These are phyloP conservation scores for Caenorhabditis remanei DNA, from an alignment of 1,140 invertebrate species.

Conservation along the genomic window DNA sequence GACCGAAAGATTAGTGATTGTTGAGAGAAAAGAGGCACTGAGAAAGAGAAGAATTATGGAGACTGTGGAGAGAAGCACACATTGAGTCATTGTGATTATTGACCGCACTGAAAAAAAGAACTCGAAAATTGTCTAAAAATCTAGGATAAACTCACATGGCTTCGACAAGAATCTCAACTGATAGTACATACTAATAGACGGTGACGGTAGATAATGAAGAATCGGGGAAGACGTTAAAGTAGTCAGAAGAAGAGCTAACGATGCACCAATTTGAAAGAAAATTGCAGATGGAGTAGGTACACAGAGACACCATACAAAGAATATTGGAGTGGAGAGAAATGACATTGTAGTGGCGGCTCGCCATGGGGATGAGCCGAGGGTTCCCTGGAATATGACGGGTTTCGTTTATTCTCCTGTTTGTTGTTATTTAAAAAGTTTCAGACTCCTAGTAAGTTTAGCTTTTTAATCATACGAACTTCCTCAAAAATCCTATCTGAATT, in stretches of 20 bases:
- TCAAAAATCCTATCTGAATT: too few relatives aligned
- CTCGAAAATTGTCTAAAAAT: neutral
- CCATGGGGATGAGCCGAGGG: slow-evolving; percentile 58
- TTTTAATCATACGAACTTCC: too few relatives aligned
- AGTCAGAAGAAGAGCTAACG: slow-evolving; percentile 38
- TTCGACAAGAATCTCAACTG: slow-evolving; percentile 40
- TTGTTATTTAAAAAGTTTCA: too few relatives aligned
- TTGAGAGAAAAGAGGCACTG: slow-evolving; percentile 30
- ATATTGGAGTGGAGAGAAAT: slow-evolving; percentile 47
- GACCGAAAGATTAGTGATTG: slow-evolving; percentile 48
- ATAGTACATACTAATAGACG: slow-evolving; percentile 45
- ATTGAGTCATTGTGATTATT: slow-evolving; percentile 47
- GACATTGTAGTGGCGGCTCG: slow-evolving; percentile 56
- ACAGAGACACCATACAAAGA: slow-evolving; percentile 57
- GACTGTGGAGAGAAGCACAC: neutral
- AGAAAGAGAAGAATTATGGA: slow-evolving; percentile 39
- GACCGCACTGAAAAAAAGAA: slow-evolving; percentile 40
- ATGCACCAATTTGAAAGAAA: slow-evolving; percentile 58
- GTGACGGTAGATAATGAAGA: slow-evolving; percentile 61
- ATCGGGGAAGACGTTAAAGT: slow-evolving; percentile 49
- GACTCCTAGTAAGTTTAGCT: too few relatives aligned
- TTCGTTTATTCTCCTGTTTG: too few relatives aligned
- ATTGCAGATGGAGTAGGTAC: slow-evolving; percentile 39
- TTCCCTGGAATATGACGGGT: slow-evolving; percentile 23
- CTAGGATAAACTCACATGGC: slow-evolving; percentile 27